phyloP scores from a whole-genome alignment of 1,140 invertebrate genomes.

The Rhyzopertha dominica region DNA sequence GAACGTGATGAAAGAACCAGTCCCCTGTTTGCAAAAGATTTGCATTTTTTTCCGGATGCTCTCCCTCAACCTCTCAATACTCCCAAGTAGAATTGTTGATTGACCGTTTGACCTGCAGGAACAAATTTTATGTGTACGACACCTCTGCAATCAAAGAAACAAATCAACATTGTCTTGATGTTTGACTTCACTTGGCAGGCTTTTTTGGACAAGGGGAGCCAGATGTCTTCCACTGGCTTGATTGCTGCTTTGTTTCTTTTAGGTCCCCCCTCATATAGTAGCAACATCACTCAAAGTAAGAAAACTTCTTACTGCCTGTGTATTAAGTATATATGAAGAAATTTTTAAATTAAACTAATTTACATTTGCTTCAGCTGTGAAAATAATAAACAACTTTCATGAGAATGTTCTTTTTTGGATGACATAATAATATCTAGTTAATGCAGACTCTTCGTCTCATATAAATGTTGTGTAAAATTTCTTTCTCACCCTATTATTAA shows the following conservation, averaged over 20 bases:
- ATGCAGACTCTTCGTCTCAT: no score
- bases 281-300: no score
- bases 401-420: no score
- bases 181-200: constrained; percentile 10
- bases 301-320: no score
- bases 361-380: no score
- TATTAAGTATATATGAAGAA: no score
- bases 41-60: constrained; percentile 13
- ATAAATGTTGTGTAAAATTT: no score
- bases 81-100: constrained; percentile 15
- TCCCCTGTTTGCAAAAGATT: constrained; percentile 15
- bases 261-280: no score
- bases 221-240: constrained; percentile 18
- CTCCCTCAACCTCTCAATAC: constrained; percentile 10
- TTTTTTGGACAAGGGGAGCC: constrained; percentile 16
- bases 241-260: constrained; percentile 31
- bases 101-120: constrained; percentile 8
- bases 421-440: no score
- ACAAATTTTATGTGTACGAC: neutral
- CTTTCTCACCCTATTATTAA: no score
- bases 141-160: constrained; percentile 7
- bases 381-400: no score
- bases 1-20: constrained; percentile 30
- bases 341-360: no score
- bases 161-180: constrained; percentile 16